Percentiles rank a stretch among this genome's conserved stretches.
These are phyloP conservation scores for Cydia pomonella DNA, from an alignment of 1,140 invertebrate species.

Conservation along the genomic window DNA sequence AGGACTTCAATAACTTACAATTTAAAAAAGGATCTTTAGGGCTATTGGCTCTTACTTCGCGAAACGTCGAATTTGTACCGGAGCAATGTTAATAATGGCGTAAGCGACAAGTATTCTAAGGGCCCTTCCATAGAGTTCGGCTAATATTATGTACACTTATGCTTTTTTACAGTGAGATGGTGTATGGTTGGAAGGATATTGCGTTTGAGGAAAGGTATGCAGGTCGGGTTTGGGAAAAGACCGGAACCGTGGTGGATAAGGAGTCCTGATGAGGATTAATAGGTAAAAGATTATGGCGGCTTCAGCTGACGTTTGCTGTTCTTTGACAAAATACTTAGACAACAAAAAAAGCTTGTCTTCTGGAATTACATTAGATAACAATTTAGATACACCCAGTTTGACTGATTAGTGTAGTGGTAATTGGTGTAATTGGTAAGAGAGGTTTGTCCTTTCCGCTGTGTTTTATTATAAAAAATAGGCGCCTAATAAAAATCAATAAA, in stretches of 20 bases:
- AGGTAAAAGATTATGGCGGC: not conserved
- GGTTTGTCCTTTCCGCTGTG: no score
- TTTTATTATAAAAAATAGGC: no score
- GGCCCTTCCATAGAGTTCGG: not conserved
- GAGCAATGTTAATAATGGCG: not conserved
- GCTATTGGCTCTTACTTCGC: not conserved
- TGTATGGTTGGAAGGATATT: conserved; percentile 7
- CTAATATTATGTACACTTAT: not conserved
- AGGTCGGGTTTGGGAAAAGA: conserved; percentile 2
- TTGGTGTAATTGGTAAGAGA: no score
- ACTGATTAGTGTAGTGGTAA: no score
- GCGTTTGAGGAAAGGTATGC: conserved; percentile 7
- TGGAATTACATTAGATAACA: not conserved
- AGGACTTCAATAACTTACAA: not conserved
- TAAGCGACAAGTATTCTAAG: not conserved
- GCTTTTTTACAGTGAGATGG: not conserved
- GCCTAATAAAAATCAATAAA: no score
- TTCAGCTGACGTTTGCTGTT: not conserved
- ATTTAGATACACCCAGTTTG: not conserved
- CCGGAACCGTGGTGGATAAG: not conserved
- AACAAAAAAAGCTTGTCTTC: not conserved
- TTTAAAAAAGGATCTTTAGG: not conserved
- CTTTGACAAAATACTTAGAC: not conserved
- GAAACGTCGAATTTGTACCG: not conserved
- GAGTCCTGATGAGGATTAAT: not conserved